A percentile compares a stretch with the other conserved stretches of the same genome.
Evolutionary conservation across 2,888 invertebrate genomes (phyloP).

Genomic region (Crematogaster levior): DNA sequence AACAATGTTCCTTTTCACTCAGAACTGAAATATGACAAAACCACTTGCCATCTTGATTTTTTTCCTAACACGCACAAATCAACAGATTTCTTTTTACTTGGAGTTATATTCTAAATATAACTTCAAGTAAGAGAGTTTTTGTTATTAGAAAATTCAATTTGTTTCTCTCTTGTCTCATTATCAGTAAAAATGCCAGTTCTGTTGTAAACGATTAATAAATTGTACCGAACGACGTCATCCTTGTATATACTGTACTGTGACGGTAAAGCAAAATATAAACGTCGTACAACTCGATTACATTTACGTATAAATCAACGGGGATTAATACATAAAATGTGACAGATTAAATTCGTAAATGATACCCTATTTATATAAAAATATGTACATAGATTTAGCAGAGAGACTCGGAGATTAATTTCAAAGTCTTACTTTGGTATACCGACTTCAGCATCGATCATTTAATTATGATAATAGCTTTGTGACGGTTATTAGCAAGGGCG

Average conservation of each 20-base stretch:
- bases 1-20: neutral
- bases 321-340: constrained; percentile 65
- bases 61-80: neutral
- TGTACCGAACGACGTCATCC: neutral
- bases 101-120: neutral
- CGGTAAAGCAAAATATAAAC: neutral
- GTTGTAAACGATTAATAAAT: constrained; percentile 7
- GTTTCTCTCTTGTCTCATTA: neutral
- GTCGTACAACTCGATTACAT: constrained; percentile 48
- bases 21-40: neutral
- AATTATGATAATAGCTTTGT: constrained; percentile 23
- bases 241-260: neutral
- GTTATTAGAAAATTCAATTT: neutral
- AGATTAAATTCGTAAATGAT: constrained; percentile 63
- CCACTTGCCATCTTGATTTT: neutral
- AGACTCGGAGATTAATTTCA: constrained; percentile 61
- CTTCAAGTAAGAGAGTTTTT: neutral
- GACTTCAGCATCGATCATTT: constrained; percentile 52
- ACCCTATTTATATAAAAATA: constrained; percentile 70
- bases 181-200: neutral
- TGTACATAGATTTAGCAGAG: constrained; percentile 64
- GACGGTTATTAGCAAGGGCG: constrained; percentile 36
- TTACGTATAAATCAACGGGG: constrained; percentile 60
- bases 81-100: neutral
- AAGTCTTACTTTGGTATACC: constrained; percentile 53